phyloP scores from a whole-genome alignment of 2,888 invertebrate species.

The Morinoia aosen region DNA sequence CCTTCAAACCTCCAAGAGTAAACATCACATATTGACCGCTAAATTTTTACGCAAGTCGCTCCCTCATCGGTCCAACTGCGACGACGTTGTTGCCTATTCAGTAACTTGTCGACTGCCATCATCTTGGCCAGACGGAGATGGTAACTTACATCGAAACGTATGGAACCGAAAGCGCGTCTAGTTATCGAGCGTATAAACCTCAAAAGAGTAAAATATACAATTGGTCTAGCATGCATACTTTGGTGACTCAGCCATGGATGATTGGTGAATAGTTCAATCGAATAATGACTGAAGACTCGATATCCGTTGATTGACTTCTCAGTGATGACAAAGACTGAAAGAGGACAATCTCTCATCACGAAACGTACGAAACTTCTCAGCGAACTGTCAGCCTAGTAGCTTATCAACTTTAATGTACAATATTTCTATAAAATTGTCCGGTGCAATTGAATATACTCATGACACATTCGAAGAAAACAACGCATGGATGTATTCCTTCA shows the following conservation, averaged over 20 bases:
- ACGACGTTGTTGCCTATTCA: not conserved
- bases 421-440: too few species aligned
- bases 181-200: not conserved
- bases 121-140: not conserved
- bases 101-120: not conserved
- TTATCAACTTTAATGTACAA: not conserved
- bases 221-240: not conserved
- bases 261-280: not conserved
- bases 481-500: too few species aligned
- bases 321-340: not conserved
- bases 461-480: not conserved
- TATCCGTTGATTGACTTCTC: not conserved
- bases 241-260: not conserved
- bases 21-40: not conserved
- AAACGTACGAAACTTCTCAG: not conserved
- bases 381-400: not conserved
- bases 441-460: not conserved
- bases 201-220: not conserved
- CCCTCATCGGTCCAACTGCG: not conserved
- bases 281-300: not conserved
- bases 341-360: not conserved
- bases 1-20: not conserved
- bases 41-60: not conserved
- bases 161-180: not conserved
- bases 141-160: too few species aligned